Conservation (phyloP, 2,113 vertebrate genomes). For the Ailurus styani region DNA sequence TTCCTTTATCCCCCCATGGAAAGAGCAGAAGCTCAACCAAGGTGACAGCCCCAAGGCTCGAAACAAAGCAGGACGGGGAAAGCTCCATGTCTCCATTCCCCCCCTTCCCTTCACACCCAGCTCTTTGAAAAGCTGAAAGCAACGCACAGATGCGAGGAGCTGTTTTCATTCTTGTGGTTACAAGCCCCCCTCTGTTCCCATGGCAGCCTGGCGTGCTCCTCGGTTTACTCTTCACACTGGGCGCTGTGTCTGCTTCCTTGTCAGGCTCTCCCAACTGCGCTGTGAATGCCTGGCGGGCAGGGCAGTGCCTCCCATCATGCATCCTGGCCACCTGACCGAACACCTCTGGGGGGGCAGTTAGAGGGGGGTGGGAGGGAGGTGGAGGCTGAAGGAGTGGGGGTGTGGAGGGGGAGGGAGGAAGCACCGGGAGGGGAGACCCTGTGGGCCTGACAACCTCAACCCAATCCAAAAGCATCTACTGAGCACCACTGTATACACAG, state of each 20-base stretch:
- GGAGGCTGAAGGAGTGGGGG: too few species aligned
- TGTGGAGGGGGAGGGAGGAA: background rate
- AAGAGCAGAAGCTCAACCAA: background rate
- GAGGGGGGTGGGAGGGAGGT: too few species aligned
- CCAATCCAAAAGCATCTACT: background rate
- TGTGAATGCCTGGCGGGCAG: background rate
- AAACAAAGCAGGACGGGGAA: background rate
- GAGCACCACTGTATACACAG: background rate
- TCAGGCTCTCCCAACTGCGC: slow-evolving; percentile 59
- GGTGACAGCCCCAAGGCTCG: background rate
- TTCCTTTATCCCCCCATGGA: background rate
- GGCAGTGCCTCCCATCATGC: background rate
- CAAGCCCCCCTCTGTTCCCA: slow-evolving; percentile 55
- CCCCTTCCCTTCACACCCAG: background rate
- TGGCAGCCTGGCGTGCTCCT: slow-evolving; percentile 50
- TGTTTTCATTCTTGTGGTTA: background rate
- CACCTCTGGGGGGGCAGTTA: background rate
- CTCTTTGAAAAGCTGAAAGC: slow-evolving; percentile 8
- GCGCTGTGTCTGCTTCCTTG: slow-evolving; percentile 31
- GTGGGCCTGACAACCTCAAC: too few species aligned
- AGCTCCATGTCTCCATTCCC: background rate
- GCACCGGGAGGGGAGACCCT: background rate
- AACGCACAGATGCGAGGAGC: background rate
- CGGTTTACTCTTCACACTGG: background rate
- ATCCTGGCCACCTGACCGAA: background rate